Evolutionary conservation across 2,888 invertebrate genomes (phyloP).

Genomic region (Sceliomorpha sp.): DNA sequence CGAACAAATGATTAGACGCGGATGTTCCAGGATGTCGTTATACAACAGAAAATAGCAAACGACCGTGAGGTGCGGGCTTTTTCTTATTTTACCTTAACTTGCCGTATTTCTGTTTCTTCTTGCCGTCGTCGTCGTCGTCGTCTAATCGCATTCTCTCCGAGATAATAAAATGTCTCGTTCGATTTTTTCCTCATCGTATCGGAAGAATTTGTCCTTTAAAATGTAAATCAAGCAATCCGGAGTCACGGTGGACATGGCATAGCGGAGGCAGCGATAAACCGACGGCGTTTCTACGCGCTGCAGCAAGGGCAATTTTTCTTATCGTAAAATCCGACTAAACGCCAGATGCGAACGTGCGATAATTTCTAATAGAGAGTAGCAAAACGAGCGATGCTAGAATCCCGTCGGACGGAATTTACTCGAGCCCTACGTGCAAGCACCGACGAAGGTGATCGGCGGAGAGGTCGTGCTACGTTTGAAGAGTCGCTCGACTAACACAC

Average conservation of each 20-base stretch:
- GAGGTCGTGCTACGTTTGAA: constrained; percentile 10
- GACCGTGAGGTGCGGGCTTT: too few relatives aligned
- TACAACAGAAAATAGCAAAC: too few relatives aligned
- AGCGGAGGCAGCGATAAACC: constrained; percentile 26
- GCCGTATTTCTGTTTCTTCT: too few relatives aligned
- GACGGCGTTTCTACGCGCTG: constrained; percentile 1
- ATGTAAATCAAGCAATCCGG: constrained; percentile 47
- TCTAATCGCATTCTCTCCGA: too few relatives aligned
- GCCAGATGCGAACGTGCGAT: constrained; percentile 61
- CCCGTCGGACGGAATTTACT: constrained; percentile 24
- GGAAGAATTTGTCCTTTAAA: constrained; percentile 31
- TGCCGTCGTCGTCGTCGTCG: too few relatives aligned
- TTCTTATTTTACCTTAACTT: too few relatives aligned
- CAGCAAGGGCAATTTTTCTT: constrained; percentile 46
- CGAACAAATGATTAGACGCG: too few relatives aligned
- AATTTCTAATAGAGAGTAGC: constrained; percentile 56
- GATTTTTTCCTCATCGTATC: too few relatives aligned
- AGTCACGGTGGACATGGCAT: constrained; percentile 29
- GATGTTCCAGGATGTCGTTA: too few relatives aligned
- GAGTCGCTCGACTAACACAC: constrained; percentile 14
- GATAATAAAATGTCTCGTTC: too few relatives aligned
- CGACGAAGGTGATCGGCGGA: constrained; percentile 8
- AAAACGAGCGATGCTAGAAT: constrained; percentile 33
- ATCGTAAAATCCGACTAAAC: constrained; percentile 53
- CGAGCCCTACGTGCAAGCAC: constrained; percentile 23